Conservation (phyloP, 1,140 invertebrate species). For the Ptiloglossa arizonensis region DNA sequence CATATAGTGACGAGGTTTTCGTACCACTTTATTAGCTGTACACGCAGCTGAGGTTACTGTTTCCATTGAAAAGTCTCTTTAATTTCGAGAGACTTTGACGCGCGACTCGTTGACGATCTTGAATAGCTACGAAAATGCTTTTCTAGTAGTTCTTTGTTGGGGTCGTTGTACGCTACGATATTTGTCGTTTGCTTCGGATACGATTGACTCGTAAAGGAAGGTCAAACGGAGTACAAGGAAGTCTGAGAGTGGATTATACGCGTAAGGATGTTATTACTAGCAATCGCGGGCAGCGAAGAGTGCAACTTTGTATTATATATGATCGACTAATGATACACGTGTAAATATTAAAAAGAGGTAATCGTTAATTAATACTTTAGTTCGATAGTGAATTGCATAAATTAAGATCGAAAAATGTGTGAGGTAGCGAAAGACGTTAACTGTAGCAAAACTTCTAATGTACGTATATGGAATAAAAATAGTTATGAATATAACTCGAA, state of each 20-base stretch:
- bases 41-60: background rate
- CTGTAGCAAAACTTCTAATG: conserved; percentile 49
- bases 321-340: conserved; percentile 50
- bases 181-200: background rate
- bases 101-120: background rate
- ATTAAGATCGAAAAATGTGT: conserved; percentile 49
- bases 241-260: background rate
- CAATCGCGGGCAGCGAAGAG: conserved; percentile 23
- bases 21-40: background rate
- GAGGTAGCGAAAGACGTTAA: conserved; percentile 49
- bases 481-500: conserved; percentile 43
- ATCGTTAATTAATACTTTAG: conserved; percentile 59
- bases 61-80: background rate
- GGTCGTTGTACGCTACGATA: background rate
- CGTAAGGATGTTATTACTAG: conserved; percentile 38
- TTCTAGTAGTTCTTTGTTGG: background rate
- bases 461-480: conserved; percentile 60
- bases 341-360: conserved; percentile 61
- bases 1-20: background rate
- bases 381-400: conserved; percentile 46
- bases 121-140: conserved; percentile 4
- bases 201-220: conserved; percentile 5
- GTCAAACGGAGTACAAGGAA: background rate
- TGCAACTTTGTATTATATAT: conserved; percentile 62
- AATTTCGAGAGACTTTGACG: background rate